Evolutionary conservation across 2,113 vertebrate species (phyloP).

Genomic region (Chionomys nivalis): DNA sequence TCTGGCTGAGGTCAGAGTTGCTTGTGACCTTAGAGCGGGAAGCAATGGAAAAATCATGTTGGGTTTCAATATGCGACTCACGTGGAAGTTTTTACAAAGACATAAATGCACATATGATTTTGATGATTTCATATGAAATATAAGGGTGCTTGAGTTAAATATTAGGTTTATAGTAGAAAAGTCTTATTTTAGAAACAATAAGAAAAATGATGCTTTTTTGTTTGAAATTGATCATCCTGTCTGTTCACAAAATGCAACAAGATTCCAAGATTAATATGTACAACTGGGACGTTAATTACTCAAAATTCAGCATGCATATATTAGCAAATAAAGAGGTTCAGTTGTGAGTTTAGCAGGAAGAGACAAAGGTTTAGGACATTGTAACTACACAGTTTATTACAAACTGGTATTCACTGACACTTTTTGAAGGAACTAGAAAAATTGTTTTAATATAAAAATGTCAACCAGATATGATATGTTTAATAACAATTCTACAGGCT

Average conservation of each 20-base stretch:
- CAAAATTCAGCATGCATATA: background rate
- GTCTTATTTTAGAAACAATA: background rate
- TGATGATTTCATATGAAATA: conserved; percentile 76
- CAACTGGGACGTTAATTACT: background rate
- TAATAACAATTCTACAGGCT: background rate
- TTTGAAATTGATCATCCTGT: background rate
- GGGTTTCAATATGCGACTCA: conserved; percentile 60
- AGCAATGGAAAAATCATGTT: conserved; percentile 72
- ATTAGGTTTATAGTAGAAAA: background rate
- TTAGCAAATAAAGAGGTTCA: background rate
- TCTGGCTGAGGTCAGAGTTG: conserved; percentile 58
- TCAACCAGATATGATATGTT: background rate
- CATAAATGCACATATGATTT: conserved; percentile 81
- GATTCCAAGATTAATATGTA: background rate
- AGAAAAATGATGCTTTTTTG: background rate
- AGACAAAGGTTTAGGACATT: background rate
- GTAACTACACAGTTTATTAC: background rate
- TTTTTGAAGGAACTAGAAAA: background rate
- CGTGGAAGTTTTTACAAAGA: conserved; percentile 74
- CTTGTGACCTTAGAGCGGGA: conserved; percentile 63
- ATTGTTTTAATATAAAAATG: background rate
- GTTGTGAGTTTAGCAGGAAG: background rate
- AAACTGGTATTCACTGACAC: background rate
- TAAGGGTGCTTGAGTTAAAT: conserved; percentile 39
- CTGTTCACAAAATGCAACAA: background rate